phyloP scores from a whole-genome alignment of 2,113 vertebrate species.

The Misgurnus anguillicaudatus region DNA sequence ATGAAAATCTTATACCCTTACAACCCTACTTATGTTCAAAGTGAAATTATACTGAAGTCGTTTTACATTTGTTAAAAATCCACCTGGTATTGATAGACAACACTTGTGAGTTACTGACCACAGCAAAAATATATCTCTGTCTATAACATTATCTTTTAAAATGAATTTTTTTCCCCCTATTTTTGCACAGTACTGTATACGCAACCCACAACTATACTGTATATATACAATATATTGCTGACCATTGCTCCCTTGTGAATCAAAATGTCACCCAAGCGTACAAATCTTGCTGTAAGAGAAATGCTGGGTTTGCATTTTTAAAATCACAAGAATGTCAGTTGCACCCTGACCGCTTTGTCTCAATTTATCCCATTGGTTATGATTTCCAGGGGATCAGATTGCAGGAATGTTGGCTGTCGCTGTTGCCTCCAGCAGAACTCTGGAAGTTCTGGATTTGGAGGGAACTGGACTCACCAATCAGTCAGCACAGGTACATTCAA shows the following conservation, averaged over 20 bases:
- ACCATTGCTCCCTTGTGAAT: slow-evolving; percentile 6
- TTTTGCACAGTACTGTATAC: too few species aligned
- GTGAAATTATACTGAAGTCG: too few species aligned
- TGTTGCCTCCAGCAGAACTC: slow-evolving; percentile 92
- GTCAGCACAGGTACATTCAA: slow-evolving; percentile 84
- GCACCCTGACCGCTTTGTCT: background rate
- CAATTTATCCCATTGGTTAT: slow-evolving; percentile 41
- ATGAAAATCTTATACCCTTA: too few species aligned
- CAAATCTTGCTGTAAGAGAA: background rate
- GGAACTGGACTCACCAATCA: slow-evolving; percentile 94
- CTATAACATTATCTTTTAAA: too few species aligned
- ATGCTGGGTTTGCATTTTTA: slow-evolving; percentile 38
- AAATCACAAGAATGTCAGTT: background rate
- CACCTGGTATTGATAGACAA: too few species aligned
- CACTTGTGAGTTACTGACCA: too few species aligned
- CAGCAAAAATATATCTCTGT: too few species aligned
- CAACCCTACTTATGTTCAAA: too few species aligned
- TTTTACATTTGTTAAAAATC: too few species aligned
- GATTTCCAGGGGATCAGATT: slow-evolving; percentile 87
- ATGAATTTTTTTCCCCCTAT: too few species aligned
- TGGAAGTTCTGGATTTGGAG: slow-evolving; percentile 93
- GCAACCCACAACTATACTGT: too few species aligned
- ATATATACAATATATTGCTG: slow-evolving; percentile 46
- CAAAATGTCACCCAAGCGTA: slow-evolving; percentile 1
- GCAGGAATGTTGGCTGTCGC: slow-evolving; percentile 93